A percentile compares a stretch with the other conserved stretches of the same genome.
phyloP scores from a whole-genome alignment of 2,888 invertebrate species.

The Drosophila cracens region DNA sequence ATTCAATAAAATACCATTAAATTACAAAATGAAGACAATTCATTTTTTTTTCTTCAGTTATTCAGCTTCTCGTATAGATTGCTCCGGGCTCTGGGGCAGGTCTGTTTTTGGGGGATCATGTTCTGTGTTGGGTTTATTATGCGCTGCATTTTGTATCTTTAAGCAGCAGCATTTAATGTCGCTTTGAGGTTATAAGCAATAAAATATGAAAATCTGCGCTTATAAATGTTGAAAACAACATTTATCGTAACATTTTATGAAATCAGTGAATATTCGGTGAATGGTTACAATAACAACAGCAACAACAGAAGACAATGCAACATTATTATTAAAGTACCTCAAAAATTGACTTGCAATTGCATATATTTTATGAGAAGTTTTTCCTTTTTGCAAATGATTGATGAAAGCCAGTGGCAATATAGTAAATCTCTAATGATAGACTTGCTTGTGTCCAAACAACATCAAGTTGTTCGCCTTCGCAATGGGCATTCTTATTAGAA shows the following conservation, averaged over 20 bases:
- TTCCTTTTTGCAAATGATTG: constrained; percentile 30
- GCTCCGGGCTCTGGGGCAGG: constrained; percentile 26
- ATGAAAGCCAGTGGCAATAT: constrained; percentile 24
- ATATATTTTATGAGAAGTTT: constrained; percentile 31
- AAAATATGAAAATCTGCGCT: constrained; percentile 75
- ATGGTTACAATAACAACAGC: constrained; percentile 30
- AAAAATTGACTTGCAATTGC: constrained; percentile 59
- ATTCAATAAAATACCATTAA: constrained; percentile 83
- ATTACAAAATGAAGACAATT: constrained; percentile 82
- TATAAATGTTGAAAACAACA: constrained; percentile 71
- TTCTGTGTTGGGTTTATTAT: constrained; percentile 36
- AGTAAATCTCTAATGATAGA: constrained; percentile 27
- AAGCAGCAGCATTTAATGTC: constrained; percentile 82
- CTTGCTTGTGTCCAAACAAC: constrained; percentile 6
- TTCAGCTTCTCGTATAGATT: constrained; percentile 18
- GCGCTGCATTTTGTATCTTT: constrained; percentile 68
- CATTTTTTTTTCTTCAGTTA: constrained; percentile 50
- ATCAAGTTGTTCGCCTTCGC: constrained; percentile 6
- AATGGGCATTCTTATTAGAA: constrained; percentile 14
- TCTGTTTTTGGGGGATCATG: constrained; percentile 24
- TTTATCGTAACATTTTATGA: constrained; percentile 79
- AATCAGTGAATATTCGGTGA: constrained; percentile 72
- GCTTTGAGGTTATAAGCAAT: constrained; percentile 80
- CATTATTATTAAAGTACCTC: constrained; percentile 42
- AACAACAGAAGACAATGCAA: constrained; percentile 50